phyloP scores from a whole-genome alignment of 2,888 invertebrate genomes.

The Bugula neritina region DNA sequence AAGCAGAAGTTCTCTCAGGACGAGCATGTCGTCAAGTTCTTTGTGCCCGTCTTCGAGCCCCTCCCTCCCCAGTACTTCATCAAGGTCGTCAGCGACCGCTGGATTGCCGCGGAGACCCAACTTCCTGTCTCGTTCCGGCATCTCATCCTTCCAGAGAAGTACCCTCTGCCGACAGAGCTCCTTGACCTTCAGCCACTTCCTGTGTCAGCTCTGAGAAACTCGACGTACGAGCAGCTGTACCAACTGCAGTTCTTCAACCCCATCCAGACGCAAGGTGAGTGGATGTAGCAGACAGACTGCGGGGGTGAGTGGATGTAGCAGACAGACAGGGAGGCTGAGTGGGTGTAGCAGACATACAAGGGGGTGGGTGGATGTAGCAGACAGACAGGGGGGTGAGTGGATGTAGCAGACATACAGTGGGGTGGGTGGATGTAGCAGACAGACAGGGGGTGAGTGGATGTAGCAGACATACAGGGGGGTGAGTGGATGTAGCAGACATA shows the following conservation, averaged over 20 bases:
- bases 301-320: too few relatives aligned
- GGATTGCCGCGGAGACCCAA: slow-evolving; percentile 63
- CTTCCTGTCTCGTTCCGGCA: slow-evolving; percentile 95
- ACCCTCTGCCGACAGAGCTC: slow-evolving; percentile 92
- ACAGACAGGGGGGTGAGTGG: too few relatives aligned
- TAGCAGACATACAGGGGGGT: too few relatives aligned
- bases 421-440: too few relatives aligned
- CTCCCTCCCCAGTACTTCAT: slow-evolving; percentile 96
- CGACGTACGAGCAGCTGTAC: slow-evolving; percentile 78
- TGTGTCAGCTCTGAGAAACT: slow-evolving; percentile 77
- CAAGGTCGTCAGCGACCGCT: slow-evolving; percentile 58
- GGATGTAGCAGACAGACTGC: too few relatives aligned
- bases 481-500: too few relatives aligned
- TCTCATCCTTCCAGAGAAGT: slow-evolving; percentile 93
- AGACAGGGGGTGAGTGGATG: too few relatives aligned
- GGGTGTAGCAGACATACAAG: too few relatives aligned
- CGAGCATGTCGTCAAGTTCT: slow-evolving; percentile 93
- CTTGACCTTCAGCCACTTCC: slow-evolving; percentile 94
- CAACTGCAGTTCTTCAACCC: slow-evolving; percentile 91
- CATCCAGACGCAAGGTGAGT: slow-evolving; percentile 80
- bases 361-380: too few relatives aligned
- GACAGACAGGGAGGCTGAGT: too few relatives aligned
- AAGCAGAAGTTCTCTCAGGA: slow-evolving; percentile 85
- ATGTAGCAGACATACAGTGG: too few relatives aligned
- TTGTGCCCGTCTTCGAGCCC: slow-evolving; percentile 97